Evolutionary conservation across 2,888 invertebrate species (phyloP).

Genomic region (Polyploca ridens): DNA sequence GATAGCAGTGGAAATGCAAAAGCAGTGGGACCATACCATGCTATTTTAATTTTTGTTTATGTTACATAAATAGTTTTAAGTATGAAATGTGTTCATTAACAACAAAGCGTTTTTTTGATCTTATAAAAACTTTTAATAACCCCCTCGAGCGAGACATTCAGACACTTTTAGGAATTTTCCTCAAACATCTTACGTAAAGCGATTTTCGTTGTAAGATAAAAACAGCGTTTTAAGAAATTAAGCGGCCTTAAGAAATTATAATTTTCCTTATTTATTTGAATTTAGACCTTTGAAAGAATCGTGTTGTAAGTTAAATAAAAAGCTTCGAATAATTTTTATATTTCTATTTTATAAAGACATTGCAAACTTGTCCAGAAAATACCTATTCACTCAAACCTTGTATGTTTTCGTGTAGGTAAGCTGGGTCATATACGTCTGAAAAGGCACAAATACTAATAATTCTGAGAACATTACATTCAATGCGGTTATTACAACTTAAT

Average conservation of each 20-base stretch:
- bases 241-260: background rate
- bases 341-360: background rate
- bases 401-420: no score
- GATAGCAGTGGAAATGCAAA: background rate
- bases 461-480: background rate
- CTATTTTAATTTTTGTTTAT: background rate
- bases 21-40: no score
- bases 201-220: conserved; percentile 8
- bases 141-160: background rate
- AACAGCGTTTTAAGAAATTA: conserved; percentile 1
- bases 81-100: background rate
- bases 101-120: background rate
- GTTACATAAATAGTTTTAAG: background rate
- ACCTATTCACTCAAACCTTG: no score
- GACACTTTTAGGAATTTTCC: background rate
- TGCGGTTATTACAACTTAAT: no score
- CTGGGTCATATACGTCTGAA: no score
- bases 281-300: background rate
- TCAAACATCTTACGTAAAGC: background rate
- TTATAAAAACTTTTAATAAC: background rate
- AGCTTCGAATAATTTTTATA: background rate
- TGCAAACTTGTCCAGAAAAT: no score
- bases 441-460: background rate
- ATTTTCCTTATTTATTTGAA: background rate
- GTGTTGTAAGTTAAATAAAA: background rate